Evolutionary conservation across 2,888 invertebrate genomes (phyloP).

Genomic region (Aelia acuminata): DNA sequence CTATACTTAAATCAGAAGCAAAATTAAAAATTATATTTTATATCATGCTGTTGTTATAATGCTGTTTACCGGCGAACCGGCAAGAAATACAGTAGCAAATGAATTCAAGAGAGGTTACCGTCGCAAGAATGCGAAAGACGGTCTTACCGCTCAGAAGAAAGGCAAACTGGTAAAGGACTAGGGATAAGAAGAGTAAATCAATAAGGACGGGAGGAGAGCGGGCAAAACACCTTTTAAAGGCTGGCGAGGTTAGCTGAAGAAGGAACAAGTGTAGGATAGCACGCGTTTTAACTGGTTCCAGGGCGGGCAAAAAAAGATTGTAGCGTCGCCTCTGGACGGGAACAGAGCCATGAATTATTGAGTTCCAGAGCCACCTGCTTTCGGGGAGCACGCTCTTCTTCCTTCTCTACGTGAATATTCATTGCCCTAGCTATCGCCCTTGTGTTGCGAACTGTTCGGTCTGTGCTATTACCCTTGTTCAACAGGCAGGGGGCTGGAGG

Average conservation of each 20-base stretch:
- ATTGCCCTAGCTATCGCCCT: not conserved
- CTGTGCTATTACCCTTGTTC: not conserved
- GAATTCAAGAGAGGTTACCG: constrained; percentile 6
- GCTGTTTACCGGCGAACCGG: not conserved
- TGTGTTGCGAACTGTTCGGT: not conserved
- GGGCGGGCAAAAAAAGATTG: not conserved
- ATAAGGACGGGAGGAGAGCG: constrained; percentile 18
- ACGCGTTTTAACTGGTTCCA: constrained; percentile 41
- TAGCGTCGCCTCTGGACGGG: constrained; percentile 22
- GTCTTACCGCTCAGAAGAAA: constrained; percentile 12
- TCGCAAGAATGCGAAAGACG: not conserved
- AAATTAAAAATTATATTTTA: too few species aligned
- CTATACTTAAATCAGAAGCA: too few species aligned
- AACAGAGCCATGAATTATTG: constrained; percentile 15
- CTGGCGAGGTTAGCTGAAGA: not conserved
- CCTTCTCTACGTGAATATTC: not conserved
- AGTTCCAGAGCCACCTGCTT: not conserved
- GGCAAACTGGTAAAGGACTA: constrained; percentile 39
- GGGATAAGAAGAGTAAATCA: constrained; percentile 39
- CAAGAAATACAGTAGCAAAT: not conserved
- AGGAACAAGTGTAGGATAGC: constrained; percentile 15
- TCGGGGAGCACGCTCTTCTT: not conserved
- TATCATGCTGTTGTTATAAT: too few species aligned
- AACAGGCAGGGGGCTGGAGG: not conserved
- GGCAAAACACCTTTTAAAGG: constrained; percentile 41